A percentile compares a stretch with the other conserved stretches of the same genome.
phyloP scores from a whole-genome alignment of 2,888 invertebrate genomes.

The Sympetrum striolatum region DNA sequence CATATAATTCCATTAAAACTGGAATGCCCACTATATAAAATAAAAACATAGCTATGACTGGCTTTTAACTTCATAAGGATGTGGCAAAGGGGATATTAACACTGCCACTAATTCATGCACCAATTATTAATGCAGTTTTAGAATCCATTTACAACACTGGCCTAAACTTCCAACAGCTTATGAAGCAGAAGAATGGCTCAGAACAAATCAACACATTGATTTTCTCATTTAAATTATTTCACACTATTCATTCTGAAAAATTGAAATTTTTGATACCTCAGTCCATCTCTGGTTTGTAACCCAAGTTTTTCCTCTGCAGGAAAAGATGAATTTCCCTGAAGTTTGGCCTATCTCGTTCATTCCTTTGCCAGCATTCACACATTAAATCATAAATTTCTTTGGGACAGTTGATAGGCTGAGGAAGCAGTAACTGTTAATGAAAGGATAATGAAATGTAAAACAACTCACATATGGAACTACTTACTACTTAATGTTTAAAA shows the following conservation, averaged over 20 bases:
- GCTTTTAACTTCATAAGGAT: background rate
- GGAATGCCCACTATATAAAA: constrained; percentile 3
- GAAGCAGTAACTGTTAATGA: constrained; percentile 60
- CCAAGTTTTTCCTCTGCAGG: constrained; percentile 78
- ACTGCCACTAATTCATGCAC: constrained; percentile 1
- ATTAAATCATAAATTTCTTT: constrained; percentile 86
- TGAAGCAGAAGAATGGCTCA: background rate
- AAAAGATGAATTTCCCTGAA: constrained; percentile 85
- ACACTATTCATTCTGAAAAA: background rate
- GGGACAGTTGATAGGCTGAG: constrained; percentile 73
- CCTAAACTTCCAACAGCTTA: background rate
- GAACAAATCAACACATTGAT: background rate
- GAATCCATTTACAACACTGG: background rate
- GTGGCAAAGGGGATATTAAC: background rate
- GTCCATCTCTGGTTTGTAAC: constrained; percentile 58
- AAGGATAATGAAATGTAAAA: background rate
- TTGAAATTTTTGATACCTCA: constrained; percentile 28
- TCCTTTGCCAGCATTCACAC: constrained; percentile 84
- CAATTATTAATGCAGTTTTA: background rate
- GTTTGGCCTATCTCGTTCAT: constrained; percentile 75
- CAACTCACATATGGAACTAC: no score
- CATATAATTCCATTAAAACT: constrained; percentile 35
- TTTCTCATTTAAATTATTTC: background rate
- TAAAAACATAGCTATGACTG: constrained; percentile 12
- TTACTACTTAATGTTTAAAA: no score